phyloP scores from a whole-genome alignment of 30 jellyfish, hydroid and myxozoan species.

The Pseudorhiza aurosa region DNA sequence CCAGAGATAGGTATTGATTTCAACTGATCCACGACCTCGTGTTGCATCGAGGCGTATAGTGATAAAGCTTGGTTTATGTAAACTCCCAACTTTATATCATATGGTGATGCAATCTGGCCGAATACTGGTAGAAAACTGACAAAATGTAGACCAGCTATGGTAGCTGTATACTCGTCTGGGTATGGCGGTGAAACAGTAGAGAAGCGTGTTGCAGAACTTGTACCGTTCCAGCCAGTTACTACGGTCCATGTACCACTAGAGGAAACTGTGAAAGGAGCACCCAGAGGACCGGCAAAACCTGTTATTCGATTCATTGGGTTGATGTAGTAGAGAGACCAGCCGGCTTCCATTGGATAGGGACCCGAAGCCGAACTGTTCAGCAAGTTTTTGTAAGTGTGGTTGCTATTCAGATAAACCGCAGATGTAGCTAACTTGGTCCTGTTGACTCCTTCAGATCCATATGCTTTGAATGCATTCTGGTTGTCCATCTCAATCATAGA shows the following conservation, averaged over 20 bases:
- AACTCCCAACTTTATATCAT: constrained; percentile 37
- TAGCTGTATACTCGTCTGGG: constrained; percentile 51
- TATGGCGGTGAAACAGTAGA: constrained; percentile 35
- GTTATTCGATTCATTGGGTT: constrained; percentile 20
- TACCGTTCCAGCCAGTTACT: constrained; percentile 57
- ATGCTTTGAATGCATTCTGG: constrained; percentile 32
- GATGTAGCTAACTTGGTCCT: constrained; percentile 65
- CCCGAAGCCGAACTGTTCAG: constrained; percentile 24
- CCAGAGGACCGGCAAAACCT: constrained; percentile 52
- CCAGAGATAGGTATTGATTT: constrained; percentile 67
- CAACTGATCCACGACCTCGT: constrained; percentile 6
- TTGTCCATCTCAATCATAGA: constrained; percentile 34
- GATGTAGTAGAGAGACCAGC: constrained; percentile 72
- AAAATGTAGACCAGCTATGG: constrained; percentile 64
- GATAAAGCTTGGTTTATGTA: constrained; percentile 49
- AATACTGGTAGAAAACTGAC: constrained; percentile 62
- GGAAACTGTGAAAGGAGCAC: not conserved
- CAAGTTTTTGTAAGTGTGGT: constrained; percentile 4
- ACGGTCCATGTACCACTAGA: constrained; percentile 39
- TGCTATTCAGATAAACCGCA: constrained; percentile 28
- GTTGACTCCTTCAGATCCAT: constrained; percentile 57
- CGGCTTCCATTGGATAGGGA: constrained; percentile 37
- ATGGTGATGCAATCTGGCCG: constrained; percentile 14
- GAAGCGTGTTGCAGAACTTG: constrained; percentile 16
- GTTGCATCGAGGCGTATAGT: constrained; percentile 24